phyloP scores from a whole-genome alignment of 2,888 invertebrate species.

The Chrysodeixis includens region DNA sequence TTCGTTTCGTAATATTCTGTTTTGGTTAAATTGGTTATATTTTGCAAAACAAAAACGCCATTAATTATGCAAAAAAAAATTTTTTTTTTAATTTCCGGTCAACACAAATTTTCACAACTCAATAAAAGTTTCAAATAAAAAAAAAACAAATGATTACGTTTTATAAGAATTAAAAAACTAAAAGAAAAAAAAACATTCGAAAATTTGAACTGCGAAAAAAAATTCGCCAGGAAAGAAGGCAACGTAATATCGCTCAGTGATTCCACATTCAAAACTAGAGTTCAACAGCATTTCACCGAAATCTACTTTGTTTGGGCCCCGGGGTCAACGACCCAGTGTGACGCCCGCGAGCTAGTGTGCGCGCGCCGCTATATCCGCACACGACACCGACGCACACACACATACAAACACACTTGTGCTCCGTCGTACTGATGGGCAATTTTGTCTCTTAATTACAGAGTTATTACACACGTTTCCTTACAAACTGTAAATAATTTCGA shows the following conservation, averaged over 20 bases:
- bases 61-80: not conserved
- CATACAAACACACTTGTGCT: slow-evolving; percentile 66
- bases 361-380: slow-evolving; percentile 74
- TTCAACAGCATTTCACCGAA: slow-evolving; percentile 89
- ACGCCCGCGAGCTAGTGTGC: slow-evolving; percentile 81
- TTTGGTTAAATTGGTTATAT: not conserved
- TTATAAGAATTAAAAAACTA: slow-evolving; percentile 17
- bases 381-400: slow-evolving; percentile 76
- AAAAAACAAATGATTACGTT: slow-evolving; percentile 23
- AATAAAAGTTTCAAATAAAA: slow-evolving; percentile 3
- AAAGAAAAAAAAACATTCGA: slow-evolving; percentile 21
- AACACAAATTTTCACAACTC: not conserved
- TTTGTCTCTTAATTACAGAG: slow-evolving; percentile 81
- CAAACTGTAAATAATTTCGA: slow-evolving; percentile 58
- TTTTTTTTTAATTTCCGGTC: not conserved
- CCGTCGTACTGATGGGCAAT: slow-evolving; percentile 70
- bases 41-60: not conserved
- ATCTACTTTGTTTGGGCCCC: slow-evolving; percentile 89
- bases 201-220: slow-evolving; percentile 61
- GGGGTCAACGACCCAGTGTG: slow-evolving; percentile 84
- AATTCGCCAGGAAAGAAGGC: slow-evolving; percentile 76
- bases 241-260: slow-evolving; percentile 74
- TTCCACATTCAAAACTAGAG: slow-evolving; percentile 85
- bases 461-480: slow-evolving; percentile 66
- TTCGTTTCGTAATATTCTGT: no score